Conservation (phyloP, 2,113 vertebrate genomes). For the Scomber japonicus region DNA sequence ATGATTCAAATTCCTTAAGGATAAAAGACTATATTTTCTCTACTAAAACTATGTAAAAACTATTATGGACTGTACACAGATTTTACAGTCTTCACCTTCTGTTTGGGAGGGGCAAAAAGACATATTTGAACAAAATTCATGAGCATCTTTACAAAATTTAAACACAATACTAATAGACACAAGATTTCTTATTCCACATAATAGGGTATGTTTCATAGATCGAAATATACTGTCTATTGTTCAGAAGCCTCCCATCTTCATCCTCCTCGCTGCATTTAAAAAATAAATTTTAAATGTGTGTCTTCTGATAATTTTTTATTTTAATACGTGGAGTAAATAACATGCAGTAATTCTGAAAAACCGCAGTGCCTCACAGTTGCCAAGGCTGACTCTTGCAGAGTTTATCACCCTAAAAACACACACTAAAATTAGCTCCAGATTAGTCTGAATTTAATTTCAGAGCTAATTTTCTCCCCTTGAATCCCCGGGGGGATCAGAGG, state of each 20-base stretch:
- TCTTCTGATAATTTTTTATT: not conserved
- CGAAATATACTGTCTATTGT: not conserved
- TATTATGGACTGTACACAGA: not conserved
- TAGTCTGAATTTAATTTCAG: constrained; percentile 75
- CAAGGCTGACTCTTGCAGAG: constrained; percentile 17
- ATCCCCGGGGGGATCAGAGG: constrained; percentile 54
- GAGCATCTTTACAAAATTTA: not conserved
- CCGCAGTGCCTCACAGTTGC: constrained; percentile 12
- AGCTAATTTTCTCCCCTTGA: constrained; percentile 76
- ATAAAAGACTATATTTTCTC: not conserved
- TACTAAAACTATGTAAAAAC: not conserved
- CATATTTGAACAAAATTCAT: no score
- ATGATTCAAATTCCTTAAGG: no score
- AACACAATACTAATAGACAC: not conserved
- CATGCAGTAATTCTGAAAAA: not conserved
- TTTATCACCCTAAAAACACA: constrained; percentile 73
- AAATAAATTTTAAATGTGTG: not conserved
- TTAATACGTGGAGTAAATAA: not conserved
- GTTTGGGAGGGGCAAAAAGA: no score
- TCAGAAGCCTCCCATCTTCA: not conserved
- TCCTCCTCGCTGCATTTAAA: not conserved
- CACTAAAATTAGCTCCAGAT: constrained; percentile 72
- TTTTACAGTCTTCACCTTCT: not conserved
- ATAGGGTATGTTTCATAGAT: no score
- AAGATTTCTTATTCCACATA: not conserved